These are phyloP conservation scores for Poeciliopsis gracilis DNA, from an alignment of 2,797 vertebrate species.

Conservation along the genomic window DNA sequence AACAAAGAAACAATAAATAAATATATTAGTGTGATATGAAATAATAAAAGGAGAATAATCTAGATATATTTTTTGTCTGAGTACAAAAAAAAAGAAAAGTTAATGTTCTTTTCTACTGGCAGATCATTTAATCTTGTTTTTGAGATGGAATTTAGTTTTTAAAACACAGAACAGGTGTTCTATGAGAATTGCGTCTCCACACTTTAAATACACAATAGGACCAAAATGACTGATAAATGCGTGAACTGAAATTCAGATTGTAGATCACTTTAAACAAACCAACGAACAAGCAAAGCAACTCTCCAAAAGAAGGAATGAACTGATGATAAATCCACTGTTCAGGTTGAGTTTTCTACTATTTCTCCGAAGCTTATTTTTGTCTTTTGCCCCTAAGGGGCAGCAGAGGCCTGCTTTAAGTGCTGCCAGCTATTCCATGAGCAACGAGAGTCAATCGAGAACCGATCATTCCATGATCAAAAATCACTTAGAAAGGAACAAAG, in stretches of 20 bases:
- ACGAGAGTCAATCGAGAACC: conserved; percentile 31
- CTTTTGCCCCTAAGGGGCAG: conserved; percentile 78
- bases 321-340: conserved; percentile 11
- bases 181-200: too few relatives aligned
- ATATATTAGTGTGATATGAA: not conserved
- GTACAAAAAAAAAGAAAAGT: not conserved
- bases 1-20: not conserved
- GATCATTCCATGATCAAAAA: conserved; percentile 30
- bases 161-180: not conserved
- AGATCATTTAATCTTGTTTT: not conserved
- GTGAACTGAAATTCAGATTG: not conserved
- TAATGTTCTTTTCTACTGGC: not conserved
- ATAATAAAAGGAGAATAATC: not conserved
- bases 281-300: conserved; percentile 21
- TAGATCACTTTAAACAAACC: conserved; percentile 9
- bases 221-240: not conserved
- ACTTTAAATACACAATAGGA: not conserved
- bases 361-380: conserved; percentile 20
- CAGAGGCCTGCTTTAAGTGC: conserved; percentile 72
- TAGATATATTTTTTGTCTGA: not conserved
- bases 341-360: not conserved
- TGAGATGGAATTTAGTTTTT: not conserved
- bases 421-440: conserved; percentile 30
- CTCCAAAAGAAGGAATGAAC: not conserved
- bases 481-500: conserved; percentile 44